These are phyloP conservation scores for Platysteira castanea DNA, from an alignment of 2,113 vertebrate species.

Conservation along the genomic window DNA sequence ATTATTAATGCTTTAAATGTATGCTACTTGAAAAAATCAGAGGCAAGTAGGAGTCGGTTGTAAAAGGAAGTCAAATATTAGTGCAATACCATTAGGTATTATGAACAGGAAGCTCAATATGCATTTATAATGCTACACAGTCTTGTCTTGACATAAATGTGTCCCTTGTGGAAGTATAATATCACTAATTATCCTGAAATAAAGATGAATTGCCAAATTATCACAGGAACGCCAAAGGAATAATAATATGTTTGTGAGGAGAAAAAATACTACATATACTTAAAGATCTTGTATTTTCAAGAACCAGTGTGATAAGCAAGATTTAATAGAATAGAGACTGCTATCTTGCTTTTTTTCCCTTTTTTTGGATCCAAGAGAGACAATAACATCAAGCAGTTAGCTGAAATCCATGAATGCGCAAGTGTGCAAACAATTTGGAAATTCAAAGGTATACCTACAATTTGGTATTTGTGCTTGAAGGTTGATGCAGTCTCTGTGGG, in stretches of 20 bases:
- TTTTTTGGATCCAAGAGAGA: neutral
- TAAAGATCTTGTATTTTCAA: neutral
- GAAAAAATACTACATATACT: neutral
- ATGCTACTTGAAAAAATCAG: neutral
- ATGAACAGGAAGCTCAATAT: neutral
- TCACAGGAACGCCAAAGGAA: neutral
- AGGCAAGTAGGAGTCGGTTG: neutral
- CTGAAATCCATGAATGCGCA: neutral
- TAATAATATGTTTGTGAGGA: neutral
- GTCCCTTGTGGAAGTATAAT: neutral
- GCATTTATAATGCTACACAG: neutral
- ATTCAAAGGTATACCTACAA: neutral
- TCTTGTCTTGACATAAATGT: neutral
- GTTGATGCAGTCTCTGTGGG: neutral
- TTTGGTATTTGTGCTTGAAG: neutral
- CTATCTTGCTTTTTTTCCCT: neutral
- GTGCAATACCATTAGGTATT: neutral
- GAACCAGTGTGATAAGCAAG: neutral
- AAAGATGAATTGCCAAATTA: neutral
- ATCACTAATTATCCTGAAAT: neutral
- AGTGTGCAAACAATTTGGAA: neutral
- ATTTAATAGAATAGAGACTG: neutral
- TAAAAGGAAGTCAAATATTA: neutral
- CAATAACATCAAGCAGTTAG: neutral
- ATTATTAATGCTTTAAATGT: conserved; percentile 29